Conservation (phyloP, 2,113 vertebrate species). For the Raphicerus campestris region DNA sequence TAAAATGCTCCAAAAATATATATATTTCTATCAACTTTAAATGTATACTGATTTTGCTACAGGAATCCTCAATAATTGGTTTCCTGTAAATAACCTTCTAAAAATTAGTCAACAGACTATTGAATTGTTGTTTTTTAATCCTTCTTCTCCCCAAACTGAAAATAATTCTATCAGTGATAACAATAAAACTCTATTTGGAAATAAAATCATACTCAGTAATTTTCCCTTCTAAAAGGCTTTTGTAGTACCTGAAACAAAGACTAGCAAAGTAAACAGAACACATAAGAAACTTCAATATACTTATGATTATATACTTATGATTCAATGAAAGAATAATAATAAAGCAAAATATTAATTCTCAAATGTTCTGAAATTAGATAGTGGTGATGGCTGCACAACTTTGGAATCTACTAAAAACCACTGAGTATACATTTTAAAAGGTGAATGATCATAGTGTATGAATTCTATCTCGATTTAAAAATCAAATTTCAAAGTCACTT, state of each 20-base stretch:
- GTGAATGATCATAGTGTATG: not conserved
- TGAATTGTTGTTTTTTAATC: not conserved
- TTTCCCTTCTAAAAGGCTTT: not conserved
- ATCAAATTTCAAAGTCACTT: constrained; percentile 3
- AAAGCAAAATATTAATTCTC: not conserved
- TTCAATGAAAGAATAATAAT: not conserved
- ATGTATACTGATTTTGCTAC: not conserved
- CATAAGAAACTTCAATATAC: not conserved
- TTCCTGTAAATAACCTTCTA: not conserved
- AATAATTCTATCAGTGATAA: not conserved
- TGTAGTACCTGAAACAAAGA: not conserved
- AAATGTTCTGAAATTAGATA: not conserved
- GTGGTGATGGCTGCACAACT: not conserved
- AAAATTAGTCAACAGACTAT: not conserved
- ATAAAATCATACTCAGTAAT: not conserved
- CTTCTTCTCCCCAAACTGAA: not conserved
- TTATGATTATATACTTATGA: not conserved
- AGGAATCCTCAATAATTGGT: not conserved
- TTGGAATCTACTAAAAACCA: not conserved
- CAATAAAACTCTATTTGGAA: not conserved
- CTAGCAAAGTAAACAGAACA: not conserved
- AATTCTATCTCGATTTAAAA: constrained; percentile 23
- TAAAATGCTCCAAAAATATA: constrained; percentile 19
- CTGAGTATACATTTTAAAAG: not conserved
- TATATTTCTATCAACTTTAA: not conserved